Conservation (phyloP, 2,888 invertebrate genomes). For the Papilio demoleus region DNA sequence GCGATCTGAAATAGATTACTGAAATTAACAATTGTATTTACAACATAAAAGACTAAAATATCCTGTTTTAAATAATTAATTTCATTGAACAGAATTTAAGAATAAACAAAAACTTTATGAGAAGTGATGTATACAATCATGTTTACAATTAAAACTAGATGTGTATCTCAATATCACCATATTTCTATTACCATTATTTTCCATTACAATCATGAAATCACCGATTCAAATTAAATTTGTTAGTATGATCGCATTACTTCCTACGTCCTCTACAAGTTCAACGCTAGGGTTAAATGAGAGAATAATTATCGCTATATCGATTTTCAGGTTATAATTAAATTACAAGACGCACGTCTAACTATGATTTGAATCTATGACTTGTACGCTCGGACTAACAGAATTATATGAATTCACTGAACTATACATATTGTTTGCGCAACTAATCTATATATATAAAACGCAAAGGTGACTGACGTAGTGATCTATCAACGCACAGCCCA, state of each 20-base stretch:
- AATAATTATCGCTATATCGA: slow-evolving; percentile 16
- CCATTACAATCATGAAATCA: neutral
- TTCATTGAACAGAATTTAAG: too few relatives aligned
- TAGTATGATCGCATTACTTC: neutral
- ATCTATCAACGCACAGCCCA: too few relatives aligned
- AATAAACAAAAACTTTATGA: too few relatives aligned
- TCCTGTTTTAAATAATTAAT: too few relatives aligned
- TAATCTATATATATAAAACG: too few relatives aligned
- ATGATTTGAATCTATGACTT: slow-evolving; percentile 25
- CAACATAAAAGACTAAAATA: too few relatives aligned
- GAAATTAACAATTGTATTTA: slow-evolving; percentile 33
- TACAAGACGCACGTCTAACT: neutral
- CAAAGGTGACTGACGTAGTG: too few relatives aligned
- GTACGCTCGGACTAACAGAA: slow-evolving; percentile 21
- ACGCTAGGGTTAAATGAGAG: neutral
- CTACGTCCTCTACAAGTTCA: slow-evolving; percentile 4
- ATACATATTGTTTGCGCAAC: slow-evolving; percentile 42
- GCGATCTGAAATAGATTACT: too few relatives aligned
- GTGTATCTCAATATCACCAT: neutral
- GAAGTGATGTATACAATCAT: neutral
- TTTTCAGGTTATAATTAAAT: slow-evolving; percentile 16
- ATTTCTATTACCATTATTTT: neutral
- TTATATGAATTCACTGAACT: slow-evolving; percentile 9
- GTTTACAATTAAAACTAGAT: neutral
- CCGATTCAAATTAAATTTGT: neutral